A percentile compares a stretch with the other conserved stretches of the same genome.
These are phyloP conservation scores for Stictonetta naevosa DNA, from an alignment of 2,113 vertebrate genomes.

Conservation along the genomic window DNA sequence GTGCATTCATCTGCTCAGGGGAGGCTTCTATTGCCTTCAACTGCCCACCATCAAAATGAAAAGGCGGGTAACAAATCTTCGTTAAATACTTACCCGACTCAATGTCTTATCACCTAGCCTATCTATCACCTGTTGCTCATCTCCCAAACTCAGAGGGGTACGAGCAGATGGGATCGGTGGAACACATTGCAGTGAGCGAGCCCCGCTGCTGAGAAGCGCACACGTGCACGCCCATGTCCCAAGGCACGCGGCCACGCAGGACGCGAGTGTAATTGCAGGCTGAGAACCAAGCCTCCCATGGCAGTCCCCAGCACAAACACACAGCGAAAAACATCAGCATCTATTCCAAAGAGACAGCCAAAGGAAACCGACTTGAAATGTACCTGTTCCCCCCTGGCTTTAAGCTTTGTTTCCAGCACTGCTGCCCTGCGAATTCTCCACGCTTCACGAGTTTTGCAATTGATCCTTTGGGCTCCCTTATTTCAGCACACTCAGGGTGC, in stretches of 20 bases:
- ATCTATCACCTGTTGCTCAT: neutral
- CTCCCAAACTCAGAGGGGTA: neutral
- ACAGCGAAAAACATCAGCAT: neutral
- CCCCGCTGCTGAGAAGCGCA: neutral
- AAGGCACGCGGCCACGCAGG: neutral
- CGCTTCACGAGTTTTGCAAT: neutral
- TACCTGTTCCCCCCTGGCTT: neutral
- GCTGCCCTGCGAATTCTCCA: neutral
- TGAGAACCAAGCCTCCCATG: slow-evolving; percentile 4
- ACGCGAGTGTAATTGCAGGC: neutral
- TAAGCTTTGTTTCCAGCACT: neutral
- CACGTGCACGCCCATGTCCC: rapidly evolving
- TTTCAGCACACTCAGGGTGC: neutral
- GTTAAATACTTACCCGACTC: neutral
- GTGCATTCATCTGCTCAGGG: neutral
- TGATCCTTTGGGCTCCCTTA: neutral
- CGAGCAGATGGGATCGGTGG: neutral
- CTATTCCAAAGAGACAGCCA: neutral
- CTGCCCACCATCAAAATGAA: neutral
- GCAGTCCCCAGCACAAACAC: neutral
- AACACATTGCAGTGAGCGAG: neutral
- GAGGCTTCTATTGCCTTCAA: neutral
- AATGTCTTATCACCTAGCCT: neutral
- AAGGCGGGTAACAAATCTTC: neutral
- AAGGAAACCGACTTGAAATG: neutral